A percentile compares a stretch with the other conserved stretches of the same genome.
phyloP scores from a whole-genome alignment of 1,140 invertebrate genomes.

The Saccostrea cuccullata region DNA sequence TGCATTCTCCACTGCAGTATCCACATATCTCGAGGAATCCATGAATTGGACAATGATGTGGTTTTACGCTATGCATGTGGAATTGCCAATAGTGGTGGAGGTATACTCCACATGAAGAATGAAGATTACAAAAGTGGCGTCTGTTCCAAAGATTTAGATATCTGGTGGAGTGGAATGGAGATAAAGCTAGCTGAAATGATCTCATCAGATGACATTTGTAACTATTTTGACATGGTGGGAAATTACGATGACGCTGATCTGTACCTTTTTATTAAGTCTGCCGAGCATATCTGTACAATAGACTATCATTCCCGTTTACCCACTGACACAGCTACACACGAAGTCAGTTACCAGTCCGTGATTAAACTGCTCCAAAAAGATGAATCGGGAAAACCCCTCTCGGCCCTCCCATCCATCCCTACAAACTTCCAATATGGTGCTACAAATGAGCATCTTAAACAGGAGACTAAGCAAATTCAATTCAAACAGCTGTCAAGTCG shows the following conservation, averaged over 20 bases:
- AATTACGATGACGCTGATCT: constrained; percentile 69
- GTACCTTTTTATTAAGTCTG: constrained; percentile 71
- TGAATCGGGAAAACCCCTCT: constrained; percentile 53
- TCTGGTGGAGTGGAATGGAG: constrained; percentile 73
- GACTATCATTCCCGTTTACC: constrained; percentile 69
- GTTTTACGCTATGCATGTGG: constrained; percentile 69
- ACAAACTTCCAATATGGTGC: constrained; percentile 59
- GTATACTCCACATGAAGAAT: constrained; percentile 69
- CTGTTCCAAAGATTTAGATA: constrained; percentile 69
- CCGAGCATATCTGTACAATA: constrained; percentile 70
- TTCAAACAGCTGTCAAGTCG: constrained; percentile 66
- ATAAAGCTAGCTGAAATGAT: constrained; percentile 67
- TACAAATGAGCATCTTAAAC: constrained; percentile 65
- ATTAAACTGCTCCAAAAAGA: constrained; percentile 62
- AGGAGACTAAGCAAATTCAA: constrained; percentile 74
- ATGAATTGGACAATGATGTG: constrained; percentile 61
- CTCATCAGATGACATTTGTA: constrained; percentile 72
- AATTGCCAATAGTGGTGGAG: constrained; percentile 70
- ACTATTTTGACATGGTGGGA: constrained; percentile 72
- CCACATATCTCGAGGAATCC: constrained; percentile 65
- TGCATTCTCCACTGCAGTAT: constrained; percentile 64
- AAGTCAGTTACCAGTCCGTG: constrained; percentile 67
- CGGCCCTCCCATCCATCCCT: constrained; percentile 64
- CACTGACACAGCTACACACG: constrained; percentile 71
- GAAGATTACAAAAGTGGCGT: constrained; percentile 55